Evolutionary conservation across 2,113 vertebrate species (phyloP), one percentile per base, ranked within the genome.

Genomic region (Strix uralensis): DNA sequence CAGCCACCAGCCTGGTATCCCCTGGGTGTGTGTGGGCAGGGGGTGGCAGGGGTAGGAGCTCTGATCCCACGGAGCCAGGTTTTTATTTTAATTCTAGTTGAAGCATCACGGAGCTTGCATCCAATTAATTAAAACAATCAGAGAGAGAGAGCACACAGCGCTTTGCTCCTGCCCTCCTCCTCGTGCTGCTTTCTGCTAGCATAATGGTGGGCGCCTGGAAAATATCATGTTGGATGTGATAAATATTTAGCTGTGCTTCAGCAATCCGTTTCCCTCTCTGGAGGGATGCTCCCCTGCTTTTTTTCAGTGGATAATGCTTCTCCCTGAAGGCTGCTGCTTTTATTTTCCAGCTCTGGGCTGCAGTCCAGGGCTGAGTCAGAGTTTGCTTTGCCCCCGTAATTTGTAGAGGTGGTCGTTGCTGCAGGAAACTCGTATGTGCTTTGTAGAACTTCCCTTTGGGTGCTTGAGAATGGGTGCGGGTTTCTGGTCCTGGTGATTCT

Each of bases 71-170:
- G 0, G 46, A 90, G 38, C 18, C 36, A 32, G 57, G 67, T 27
- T 80, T 91, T 83, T 36, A 40, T 54, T 88, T 70, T 59, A 49
- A 84, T 58, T 73, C 11, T 25, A 10, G 27, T 15, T 62, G 67
- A 74, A 74, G 69, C 59, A 36, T 40, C 46, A 3, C 0, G 0
- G 67, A 61, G 62, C 47, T 85, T 30, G 0, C 26, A 34, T 67
- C 40, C 17, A 26, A 36, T 86, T 84, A 73, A 81, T 89, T 58
- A 2, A 26, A 85, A 58, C 2, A 10, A 13, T 77, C 40, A 13
- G 1, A 10, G 40, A 78, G 77, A 32, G 59, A 81, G 36, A 47
- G 46, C 46, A 21, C 36, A 11, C 29, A 57, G 81, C 0, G 5
- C 79, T 73, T 63, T 87, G 65, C 29, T 88, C 10, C 55, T 65